phyloP scores from a whole-genome alignment of 92 coral and sea anemone genomes.

The Pocillopora grandis region DNA sequence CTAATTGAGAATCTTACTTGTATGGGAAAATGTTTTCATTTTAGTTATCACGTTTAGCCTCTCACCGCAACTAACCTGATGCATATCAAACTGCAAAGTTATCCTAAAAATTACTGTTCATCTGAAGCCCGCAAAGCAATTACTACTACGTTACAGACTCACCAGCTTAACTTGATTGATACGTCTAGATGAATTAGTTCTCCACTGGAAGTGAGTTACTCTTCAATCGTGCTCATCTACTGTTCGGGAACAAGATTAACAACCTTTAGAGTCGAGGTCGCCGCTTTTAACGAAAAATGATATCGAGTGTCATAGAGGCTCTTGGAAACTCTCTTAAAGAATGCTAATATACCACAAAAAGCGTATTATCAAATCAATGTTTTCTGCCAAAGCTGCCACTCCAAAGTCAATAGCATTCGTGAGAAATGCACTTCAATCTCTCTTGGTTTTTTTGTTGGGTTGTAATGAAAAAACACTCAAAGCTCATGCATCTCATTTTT shows the following conservation, averaged over 20 bases:
- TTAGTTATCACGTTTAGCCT: too few species aligned
- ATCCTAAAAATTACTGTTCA: too few species aligned
- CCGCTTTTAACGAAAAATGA: constrained; percentile 15
- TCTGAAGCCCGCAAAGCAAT: not conserved
- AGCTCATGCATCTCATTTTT: not conserved
- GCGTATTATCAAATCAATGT: constrained; percentile 22
- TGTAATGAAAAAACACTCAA: not conserved
- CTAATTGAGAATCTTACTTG: too few species aligned
- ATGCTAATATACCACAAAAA: constrained; percentile 27
- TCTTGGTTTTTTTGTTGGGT: not conserved
- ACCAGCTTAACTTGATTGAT: not conserved
- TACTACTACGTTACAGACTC: not conserved
- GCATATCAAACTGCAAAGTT: too few species aligned
- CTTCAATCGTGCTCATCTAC: not conserved
- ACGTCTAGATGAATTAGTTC: too few species aligned
- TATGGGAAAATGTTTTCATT: too few species aligned
- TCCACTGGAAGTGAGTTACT: not conserved
- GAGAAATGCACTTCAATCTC: constrained; percentile 7
- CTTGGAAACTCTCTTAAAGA: constrained; percentile 33
- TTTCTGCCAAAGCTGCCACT: constrained; percentile 33
- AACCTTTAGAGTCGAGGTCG: constrained; percentile 9
- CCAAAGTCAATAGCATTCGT: constrained; percentile 40
- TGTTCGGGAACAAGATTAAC: constrained; percentile 19
- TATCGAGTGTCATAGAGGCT: not conserved
- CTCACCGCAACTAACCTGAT: too few species aligned